phyloP scores from a whole-genome alignment of 2,888 invertebrate species.

The Nebria salina region DNA sequence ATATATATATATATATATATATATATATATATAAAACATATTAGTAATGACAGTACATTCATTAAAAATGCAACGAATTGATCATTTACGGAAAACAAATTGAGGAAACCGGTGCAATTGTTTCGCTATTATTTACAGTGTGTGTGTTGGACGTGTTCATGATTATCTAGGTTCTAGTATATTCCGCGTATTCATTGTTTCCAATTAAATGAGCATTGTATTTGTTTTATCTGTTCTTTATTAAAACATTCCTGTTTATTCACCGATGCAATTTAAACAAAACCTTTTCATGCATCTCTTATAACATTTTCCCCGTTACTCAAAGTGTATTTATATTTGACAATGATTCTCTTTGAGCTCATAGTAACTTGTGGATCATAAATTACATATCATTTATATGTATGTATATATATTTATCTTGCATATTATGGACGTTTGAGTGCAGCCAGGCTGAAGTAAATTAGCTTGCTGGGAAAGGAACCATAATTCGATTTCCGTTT shows the following conservation, averaged over 20 bases:
- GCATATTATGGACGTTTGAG: too few relatives aligned
- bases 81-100: too few relatives aligned
- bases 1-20: too few relatives aligned
- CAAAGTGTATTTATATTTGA: not conserved
- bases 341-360: too few relatives aligned
- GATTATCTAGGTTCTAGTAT: not conserved
- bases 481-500: too few relatives aligned
- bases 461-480: too few relatives aligned
- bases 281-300: not conserved
- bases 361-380: too few relatives aligned
- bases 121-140: not conserved
- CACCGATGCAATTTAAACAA: not conserved
- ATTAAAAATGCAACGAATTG: not conserved
- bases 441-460: too few relatives aligned
- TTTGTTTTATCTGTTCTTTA: not conserved
- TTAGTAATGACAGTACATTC: not conserved
- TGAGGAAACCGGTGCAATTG: not conserved
- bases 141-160: not conserved
- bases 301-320: not conserved
- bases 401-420: too few relatives aligned
- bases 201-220: not conserved
- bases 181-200: not conserved
- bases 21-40: too few relatives aligned
- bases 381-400: too few relatives aligned
- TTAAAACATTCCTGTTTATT: not conserved